Percentiles rank a stretch among this genome's conserved stretches.
phyloP scores from a whole-genome alignment of 1,140 invertebrate genomes.

The Drosophila virilis region DNA sequence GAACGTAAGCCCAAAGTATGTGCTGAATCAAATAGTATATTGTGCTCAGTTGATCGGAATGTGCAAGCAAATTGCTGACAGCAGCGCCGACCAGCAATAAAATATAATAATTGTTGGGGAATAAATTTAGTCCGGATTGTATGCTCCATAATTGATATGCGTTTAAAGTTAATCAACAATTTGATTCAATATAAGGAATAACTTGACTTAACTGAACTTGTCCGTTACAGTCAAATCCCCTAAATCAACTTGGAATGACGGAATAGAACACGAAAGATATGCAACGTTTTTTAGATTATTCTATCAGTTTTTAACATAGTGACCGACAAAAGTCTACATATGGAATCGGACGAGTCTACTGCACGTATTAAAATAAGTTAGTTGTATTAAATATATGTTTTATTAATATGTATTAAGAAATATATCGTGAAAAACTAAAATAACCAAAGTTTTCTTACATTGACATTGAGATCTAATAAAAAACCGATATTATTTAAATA shows the following conservation, averaged over 20 bases:
- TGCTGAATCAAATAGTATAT: constrained; percentile 27
- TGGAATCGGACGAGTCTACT: too few species aligned
- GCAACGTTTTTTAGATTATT: too few species aligned
- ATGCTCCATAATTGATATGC: constrained; percentile 49
- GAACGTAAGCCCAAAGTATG: constrained; percentile 41
- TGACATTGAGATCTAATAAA: too few species aligned
- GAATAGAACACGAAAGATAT: constrained; percentile 4
- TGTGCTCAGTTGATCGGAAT: constrained; percentile 53
- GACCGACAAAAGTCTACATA: too few species aligned
- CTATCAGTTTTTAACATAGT: too few species aligned
- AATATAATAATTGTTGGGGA: constrained; percentile 66
- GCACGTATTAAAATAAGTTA: too few species aligned
- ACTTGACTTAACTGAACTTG: neutral
- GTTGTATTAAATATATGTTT: too few species aligned
- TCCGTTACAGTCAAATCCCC: constrained; percentile 27
- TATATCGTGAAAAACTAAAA: too few species aligned
- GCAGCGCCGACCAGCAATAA: constrained; percentile 65
- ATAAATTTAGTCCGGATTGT: constrained; percentile 54
- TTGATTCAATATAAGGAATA: neutral
- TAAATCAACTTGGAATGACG: neutral
- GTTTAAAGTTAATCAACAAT: neutral
- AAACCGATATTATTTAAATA: too few species aligned
- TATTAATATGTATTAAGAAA: too few species aligned
- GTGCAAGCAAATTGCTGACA: constrained; percentile 65
- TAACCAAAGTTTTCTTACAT: too few species aligned